Evolutionary conservation across 2,888 invertebrate species (phyloP).

Genomic region (Noctua fimbriata): DNA sequence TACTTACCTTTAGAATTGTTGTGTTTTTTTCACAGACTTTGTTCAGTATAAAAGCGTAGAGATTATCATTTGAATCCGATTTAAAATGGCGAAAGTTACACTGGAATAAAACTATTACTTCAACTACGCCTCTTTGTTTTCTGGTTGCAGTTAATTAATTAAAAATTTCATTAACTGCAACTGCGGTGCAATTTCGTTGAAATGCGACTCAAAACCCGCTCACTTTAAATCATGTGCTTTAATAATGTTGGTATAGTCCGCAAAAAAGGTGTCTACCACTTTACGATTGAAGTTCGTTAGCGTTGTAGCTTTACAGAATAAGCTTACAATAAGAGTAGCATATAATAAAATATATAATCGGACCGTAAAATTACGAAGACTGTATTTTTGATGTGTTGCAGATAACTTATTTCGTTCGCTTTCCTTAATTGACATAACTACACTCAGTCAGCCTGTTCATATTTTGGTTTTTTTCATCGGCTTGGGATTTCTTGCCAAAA

Average conservation of each 20-base stretch:
- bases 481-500: neutral
- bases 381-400: neutral
- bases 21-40: neutral
- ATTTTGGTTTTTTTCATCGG: neutral
- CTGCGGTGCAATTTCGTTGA: slow-evolving; percentile 50
- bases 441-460: too few relatives aligned
- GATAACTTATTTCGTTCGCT: neutral
- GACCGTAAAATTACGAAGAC: neutral
- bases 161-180: slow-evolving; percentile 59
- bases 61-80: slow-evolving; percentile 16
- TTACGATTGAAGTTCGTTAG: neutral
- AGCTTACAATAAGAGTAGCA: neutral
- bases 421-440: too few relatives aligned
- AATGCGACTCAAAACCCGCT: slow-evolving; percentile 41
- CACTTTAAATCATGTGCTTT: slow-evolving; percentile 36
- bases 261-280: slow-evolving; percentile 1
- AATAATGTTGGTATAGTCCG: slow-evolving; percentile 20
- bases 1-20: neutral
- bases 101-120: slow-evolving; percentile 44
- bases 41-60: neutral
- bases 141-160: slow-evolving; percentile 59
- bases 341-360: neutral
- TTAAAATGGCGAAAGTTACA: slow-evolving; percentile 30
- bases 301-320: neutral
- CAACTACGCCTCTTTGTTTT: slow-evolving; percentile 30